Percentiles rank a stretch among this genome's conserved stretches.
Conservation (phyloP, 2,113 vertebrate genomes). For the Chamaea fasciata region DNA sequence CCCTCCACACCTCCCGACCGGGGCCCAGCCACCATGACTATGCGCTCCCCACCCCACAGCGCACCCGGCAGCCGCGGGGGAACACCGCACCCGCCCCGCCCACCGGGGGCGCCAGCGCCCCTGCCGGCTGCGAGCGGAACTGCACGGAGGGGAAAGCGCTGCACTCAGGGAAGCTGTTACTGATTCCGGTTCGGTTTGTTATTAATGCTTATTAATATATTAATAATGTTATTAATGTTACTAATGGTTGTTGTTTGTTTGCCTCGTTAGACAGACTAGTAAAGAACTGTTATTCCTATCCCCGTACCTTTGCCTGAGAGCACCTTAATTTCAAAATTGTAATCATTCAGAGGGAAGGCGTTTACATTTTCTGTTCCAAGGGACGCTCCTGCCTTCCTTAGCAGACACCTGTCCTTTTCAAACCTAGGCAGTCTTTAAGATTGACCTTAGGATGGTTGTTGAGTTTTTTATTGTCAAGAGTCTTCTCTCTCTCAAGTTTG, state of each 20-base stretch:
- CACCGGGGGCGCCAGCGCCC: not conserved
- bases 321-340: not conserved
- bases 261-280: fast-evolving
- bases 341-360: not conserved
- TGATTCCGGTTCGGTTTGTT: no score
- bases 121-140: not conserved
- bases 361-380: not conserved
- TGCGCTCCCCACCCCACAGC: not conserved
- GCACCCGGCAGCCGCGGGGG: not conserved
- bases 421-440: no score
- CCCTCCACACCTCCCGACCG: fast-evolving
- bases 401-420: not conserved
- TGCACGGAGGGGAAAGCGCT: not conserved
- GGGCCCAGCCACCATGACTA: fast-evolving
- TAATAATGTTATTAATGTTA: no score
- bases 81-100: fast-evolving
- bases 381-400: not conserved
- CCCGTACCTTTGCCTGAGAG: not conserved
- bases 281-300: not conserved
- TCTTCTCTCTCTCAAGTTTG: not conserved
- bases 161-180: no score
- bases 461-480: not conserved
- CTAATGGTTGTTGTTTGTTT: fast-evolving
- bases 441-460: not conserved
- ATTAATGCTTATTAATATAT: no score